Evolutionary conservation across 2,797 vertebrate species (phyloP), one percentile per base, ranked within the genome.

Genomic region (Chanos chanos): DNA sequence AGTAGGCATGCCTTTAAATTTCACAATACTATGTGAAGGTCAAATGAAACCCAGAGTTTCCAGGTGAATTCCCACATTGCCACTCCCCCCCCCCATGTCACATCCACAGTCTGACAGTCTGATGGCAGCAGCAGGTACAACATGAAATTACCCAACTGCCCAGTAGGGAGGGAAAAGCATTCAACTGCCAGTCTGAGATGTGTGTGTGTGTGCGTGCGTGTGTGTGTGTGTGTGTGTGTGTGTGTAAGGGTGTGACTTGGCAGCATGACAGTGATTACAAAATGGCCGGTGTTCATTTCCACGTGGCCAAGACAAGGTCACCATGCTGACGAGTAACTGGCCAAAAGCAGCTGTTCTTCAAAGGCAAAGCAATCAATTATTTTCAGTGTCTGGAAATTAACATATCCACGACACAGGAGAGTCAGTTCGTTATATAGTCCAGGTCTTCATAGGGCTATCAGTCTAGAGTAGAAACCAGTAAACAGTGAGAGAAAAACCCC

Each of bases 341-440:
- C 89, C 83, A 85, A 87, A 87, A 78, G 83, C 88, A 88, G 87
- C 86, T 86, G 85, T 77, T 86, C 80, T 79, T 81, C 74, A 77
- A 72, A 82, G 85, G 85, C 86, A 88, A 78, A 83, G 81, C 88
- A 83, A 84, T 81, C 82, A 83, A 84, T 85, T 87, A 89, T 87
- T 87, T 85, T 86, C 79, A 81, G 76, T 40, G 43, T 66, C 55
- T 51, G 55, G 31, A 37, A 70, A 72, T 63, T 57, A 72, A 72
- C 63, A 54, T 44, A 62, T 58, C 67, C 37, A 10, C 47, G 31
- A 48, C 60, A 52, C 61, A 34, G 66, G 47, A 13, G 7, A 28
- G 66, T 41, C 43, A n/a, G 33, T 53, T 47, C 47, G 45, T 55
- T 61, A 59, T 28, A 34, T n/a, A n/a, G n/a, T n/a, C n/a, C 36